Evolutionary conservation across 2,888 invertebrate genomes (phyloP).

Genomic region (Rhingia campestris): DNA sequence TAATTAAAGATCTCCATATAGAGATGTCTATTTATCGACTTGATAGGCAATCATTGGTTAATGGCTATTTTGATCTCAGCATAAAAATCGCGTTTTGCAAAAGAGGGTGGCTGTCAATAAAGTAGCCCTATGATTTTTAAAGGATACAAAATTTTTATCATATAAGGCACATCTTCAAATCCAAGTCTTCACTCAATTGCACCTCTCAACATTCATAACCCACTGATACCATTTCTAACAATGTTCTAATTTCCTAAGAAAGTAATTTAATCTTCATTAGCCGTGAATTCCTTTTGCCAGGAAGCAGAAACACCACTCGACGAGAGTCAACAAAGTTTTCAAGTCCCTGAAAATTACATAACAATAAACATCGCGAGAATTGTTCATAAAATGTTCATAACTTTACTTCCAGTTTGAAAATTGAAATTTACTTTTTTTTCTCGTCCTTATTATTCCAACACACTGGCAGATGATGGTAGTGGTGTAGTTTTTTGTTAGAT

Average conservation of each 20-base stretch:
- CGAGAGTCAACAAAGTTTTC: slow-evolving; percentile 58
- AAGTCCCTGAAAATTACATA: slow-evolving; percentile 61
- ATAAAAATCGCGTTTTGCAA: too few species aligned
- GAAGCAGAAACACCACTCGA: slow-evolving; percentile 40
- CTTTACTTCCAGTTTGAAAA: slow-evolving; percentile 49
- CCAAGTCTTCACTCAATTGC: not conserved
- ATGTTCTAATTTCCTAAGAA: slow-evolving; percentile 5
- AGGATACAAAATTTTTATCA: not conserved
- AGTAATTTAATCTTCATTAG: slow-evolving; percentile 46
- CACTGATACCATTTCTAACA: not conserved
- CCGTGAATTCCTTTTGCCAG: slow-evolving; percentile 23
- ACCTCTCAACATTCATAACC: slow-evolving; percentile 1
- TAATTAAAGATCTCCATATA: too few species aligned
- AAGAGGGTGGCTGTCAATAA: not conserved
- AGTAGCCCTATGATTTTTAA: not conserved
- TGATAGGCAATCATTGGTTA: too few species aligned
- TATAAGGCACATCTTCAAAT: slow-evolving; percentile 2
- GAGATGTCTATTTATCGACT: too few species aligned
- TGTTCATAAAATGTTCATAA: slow-evolving; percentile 51
- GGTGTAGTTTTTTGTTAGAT: slow-evolving; percentile 1
- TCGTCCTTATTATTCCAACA: slow-evolving; percentile 49
- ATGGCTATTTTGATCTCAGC: too few species aligned
- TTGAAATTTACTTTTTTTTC: slow-evolving; percentile 67
- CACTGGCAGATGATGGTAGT: slow-evolving; percentile 3
- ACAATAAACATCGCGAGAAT: slow-evolving; percentile 61